Evolutionary conservation across 2,113 vertebrate genomes (phyloP), one percentile per base, ranked within the genome.

Genomic region (Fregetta grallaria): DNA sequence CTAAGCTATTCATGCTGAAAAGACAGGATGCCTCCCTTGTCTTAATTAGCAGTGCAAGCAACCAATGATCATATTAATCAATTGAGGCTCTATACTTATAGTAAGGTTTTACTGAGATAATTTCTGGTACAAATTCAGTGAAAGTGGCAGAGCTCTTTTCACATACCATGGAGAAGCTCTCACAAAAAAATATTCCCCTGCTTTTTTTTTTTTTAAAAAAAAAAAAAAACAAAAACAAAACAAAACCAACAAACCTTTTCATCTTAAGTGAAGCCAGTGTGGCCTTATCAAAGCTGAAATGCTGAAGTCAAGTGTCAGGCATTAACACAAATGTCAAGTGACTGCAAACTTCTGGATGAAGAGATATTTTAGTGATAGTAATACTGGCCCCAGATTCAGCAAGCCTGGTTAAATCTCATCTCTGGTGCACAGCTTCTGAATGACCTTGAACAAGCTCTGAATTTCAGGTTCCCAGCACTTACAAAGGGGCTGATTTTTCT

Each of bases 261-360:
- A 65, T 90, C 75, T 78, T 50, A 81, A 77, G 29, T 55, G 72
- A 86, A 71, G 73, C 30, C 30, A 16, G 19, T 16, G 50, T 68
- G 81, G 81, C 83, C 86, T 94, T 96, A 91, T 96, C 77, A 93
- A 91, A 95, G 25, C 71, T 91, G 77, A 95, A 94, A 96, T 4
- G 6, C 58, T 87, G 84, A 87, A 94, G 92, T 94, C 86, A 90
- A 96, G 81, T 86, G 74, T 89, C 87, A 96, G 92, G 22, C 53
- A 13, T 95, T 90, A 96, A 85, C 78, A 90, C 84, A 96, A 96
- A 96, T 93, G 96, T 94, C 92, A 96, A 94, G 90, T 88, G 93
- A 90, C 87, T 91, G 74, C 65, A 88, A 86, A 75, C 94, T 94
- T 94, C 70, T 75, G 92, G 53, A 49, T 85, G 87, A 90, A 88